Percentiles rank a stretch among this genome's conserved stretches.
Evolutionary conservation across 2,797 vertebrate genomes (phyloP).

Genomic region (Liparis tanakae): DNA sequence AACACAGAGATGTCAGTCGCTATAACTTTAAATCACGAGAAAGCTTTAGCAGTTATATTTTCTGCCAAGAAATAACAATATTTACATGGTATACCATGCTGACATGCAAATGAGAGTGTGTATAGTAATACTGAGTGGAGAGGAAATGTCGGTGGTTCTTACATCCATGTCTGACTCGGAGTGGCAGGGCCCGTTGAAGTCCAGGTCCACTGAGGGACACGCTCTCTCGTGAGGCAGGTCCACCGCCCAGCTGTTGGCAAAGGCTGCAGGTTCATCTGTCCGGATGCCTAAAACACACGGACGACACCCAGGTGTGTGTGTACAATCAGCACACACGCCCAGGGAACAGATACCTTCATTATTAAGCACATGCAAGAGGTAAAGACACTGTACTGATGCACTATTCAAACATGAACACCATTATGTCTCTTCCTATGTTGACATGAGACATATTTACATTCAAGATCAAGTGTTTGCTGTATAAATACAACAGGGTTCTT

Average conservation of each 20-base stretch:
- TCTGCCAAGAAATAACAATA: neutral
- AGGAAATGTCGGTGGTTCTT: constrained; percentile 57
- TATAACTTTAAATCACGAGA: neutral
- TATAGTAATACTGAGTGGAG: neutral
- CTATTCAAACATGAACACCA: neutral
- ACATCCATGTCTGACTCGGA: constrained; percentile 91
- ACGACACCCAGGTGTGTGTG: constrained; percentile 12
- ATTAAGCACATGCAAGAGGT: neutral
- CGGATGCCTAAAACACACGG: constrained; percentile 73
- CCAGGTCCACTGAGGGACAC: constrained; percentile 87
- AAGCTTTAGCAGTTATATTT: neutral
- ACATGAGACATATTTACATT: neutral
- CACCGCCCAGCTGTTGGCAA: constrained; percentile 94
- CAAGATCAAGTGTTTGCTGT: neutral
- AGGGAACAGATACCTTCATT: constrained; percentile 10
- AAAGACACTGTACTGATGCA: neutral
- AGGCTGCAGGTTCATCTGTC: constrained; percentile 90
- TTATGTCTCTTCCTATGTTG: neutral
- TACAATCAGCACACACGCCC: neutral
- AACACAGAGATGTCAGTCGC: neutral
- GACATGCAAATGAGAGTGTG: neutral
- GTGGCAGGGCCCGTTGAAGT: constrained; percentile 92
- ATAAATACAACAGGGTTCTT: too few species aligned
- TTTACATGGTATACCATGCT: neutral
- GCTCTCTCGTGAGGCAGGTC: constrained; percentile 84